phyloP scores from a whole-genome alignment of 2,888 invertebrate genomes.

The Drosophila glabriapex region DNA sequence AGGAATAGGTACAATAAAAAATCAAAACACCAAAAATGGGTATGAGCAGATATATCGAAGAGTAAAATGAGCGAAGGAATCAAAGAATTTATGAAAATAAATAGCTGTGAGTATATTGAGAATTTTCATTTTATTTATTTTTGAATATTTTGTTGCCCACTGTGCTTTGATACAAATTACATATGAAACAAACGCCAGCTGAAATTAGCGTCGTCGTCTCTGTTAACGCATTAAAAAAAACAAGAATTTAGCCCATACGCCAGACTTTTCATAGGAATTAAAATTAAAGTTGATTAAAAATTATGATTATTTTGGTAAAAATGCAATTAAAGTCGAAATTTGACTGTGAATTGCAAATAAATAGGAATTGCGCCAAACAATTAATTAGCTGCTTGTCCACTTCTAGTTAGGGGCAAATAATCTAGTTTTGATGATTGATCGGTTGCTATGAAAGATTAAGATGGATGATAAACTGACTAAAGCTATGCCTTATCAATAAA shows the following conservation, averaged over 20 bases:
- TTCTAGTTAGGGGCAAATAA: conserved; percentile 32
- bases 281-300: conserved; percentile 10
- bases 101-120: too few relatives aligned
- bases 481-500: conserved; percentile 27
- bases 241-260: conserved; percentile 11
- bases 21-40: too few relatives aligned
- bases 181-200: conserved; percentile 23
- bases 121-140: too few relatives aligned
- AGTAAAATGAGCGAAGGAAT: too few relatives aligned
- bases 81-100: too few relatives aligned
- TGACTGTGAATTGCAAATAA: conserved; percentile 33
- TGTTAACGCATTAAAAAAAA: conserved; percentile 30
- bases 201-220: conserved; percentile 17
- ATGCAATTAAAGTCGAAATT: not conserved
- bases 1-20: not conserved
- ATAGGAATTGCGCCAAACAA: conserved; percentile 9
- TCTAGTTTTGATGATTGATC: conserved; percentile 47
- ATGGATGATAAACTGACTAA: conserved; percentile 39
- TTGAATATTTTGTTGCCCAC: not conserved
- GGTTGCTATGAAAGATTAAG: conserved; percentile 48
- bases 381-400: conserved; percentile 8
- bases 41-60: too few relatives aligned
- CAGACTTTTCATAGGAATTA: conserved; percentile 29
- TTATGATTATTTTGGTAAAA: not conserved
- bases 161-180: not conserved